Evolutionary conservation across 2,888 invertebrate genomes (phyloP).

Genomic region (Acleris literana): DNA sequence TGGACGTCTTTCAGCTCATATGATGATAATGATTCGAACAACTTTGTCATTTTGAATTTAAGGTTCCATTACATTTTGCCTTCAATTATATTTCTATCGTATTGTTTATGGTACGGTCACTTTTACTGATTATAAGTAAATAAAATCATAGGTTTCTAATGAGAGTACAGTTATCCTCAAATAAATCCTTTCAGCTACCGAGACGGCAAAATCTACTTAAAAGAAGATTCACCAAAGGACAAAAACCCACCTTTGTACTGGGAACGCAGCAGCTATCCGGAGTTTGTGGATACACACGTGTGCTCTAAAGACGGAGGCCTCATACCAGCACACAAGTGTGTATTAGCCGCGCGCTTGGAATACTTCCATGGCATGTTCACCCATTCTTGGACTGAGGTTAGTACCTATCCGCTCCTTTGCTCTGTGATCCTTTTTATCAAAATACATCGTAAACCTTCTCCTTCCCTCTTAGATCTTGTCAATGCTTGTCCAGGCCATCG

Average conservation of each 20-base stretch:
- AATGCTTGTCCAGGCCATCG: too few relatives aligned
- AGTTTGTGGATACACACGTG: constrained; percentile 86
- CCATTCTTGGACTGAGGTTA: constrained; percentile 90
- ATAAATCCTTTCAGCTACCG: constrained; percentile 57
- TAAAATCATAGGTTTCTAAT: too few relatives aligned
- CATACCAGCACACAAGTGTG: constrained; percentile 90
- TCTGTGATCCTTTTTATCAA: too few relatives aligned
- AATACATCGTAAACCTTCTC: too few relatives aligned
- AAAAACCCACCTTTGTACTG: constrained; percentile 55
- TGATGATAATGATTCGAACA: too few relatives aligned
- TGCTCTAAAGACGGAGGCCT: constrained; percentile 72
- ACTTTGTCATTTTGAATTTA: too few relatives aligned
- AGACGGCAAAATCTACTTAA: constrained; percentile 66
- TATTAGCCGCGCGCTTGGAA: constrained; percentile 91
- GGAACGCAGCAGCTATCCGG: constrained; percentile 72
- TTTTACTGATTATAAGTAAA: too few relatives aligned
- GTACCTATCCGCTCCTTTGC: background rate
- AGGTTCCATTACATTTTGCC: too few relatives aligned
- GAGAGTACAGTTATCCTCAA: background rate
- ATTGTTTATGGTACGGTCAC: too few relatives aligned
- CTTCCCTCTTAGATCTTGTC: too few relatives aligned
- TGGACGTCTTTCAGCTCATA: too few relatives aligned
- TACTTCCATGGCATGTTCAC: constrained; percentile 94
- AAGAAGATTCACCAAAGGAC: constrained; percentile 59
- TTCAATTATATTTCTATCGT: too few relatives aligned